Base-by-base conservation (phyloP, 2,888 invertebrate species). In the Trachelus troglodyta region DNA sequence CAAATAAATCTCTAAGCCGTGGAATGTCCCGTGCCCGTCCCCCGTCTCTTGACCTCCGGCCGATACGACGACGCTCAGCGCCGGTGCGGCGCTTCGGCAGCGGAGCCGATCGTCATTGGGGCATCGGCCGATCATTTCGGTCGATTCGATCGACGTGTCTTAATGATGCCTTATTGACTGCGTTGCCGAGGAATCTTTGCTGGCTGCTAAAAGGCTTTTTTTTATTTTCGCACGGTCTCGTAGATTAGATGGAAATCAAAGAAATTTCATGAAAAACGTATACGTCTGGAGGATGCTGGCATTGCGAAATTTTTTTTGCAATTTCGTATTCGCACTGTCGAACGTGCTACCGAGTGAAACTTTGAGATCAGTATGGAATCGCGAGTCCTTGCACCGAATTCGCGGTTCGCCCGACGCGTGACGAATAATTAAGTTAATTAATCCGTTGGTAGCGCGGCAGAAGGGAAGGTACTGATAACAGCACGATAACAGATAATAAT, bases 341-440 rank as follows among this genome's bases (percentile, higher is more conserved):
- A 6, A 23, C 23, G 56, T 56, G 23, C 23, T 2, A 15, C 0
- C 23, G 9, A 9, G 56, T 23, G 56, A 56, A 9, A 56, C 23
- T 56, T 23, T 9, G 0, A 2, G 23, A 56, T 23, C 23, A 9
- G 12, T 1, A 56, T 2, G 56, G 23, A 56, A 56, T 23, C 4
- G 40, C 40, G 40, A 40, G 4, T 33, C 15, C 69, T 34, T 68
- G 74, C 68, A 74, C 12, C 23, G 15, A 35, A 35, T 56, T 76
- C 30, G 34, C 71, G 71, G 71, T 34, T 77, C 81, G 83, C 73
- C 83, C 84, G 79, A 79, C 84, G 85, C 35, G 85, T 84, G 84
- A 87, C 87, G 84, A 86, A 85, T 88, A 87, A 88, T 88, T 88
- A 86, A 82, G 82, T 87, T 86, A 87, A 89, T 89, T 87, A 88